phyloP scores from a whole-genome alignment of 2,113 vertebrate genomes.

The Pundamilia nyererei region DNA sequence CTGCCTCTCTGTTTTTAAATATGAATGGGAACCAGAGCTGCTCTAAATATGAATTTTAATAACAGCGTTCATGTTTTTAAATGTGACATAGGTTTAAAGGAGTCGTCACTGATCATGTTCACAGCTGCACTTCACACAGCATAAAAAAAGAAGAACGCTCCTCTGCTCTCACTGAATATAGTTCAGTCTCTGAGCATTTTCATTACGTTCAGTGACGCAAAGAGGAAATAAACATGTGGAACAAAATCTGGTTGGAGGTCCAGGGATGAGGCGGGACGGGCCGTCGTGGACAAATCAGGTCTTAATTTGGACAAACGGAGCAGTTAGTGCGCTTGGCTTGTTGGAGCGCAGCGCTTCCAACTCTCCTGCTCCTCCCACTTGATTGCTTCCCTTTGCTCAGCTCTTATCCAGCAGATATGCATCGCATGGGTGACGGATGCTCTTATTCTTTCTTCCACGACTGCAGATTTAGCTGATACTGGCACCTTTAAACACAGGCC shows the following conservation, averaged over 20 bases:
- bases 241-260: not conserved
- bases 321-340: not conserved
- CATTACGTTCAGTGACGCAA: not conserved
- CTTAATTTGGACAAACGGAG: not conserved
- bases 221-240: not conserved
- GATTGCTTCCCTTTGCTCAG: not conserved
- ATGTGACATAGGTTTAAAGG: not conserved
- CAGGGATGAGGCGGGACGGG: not conserved
- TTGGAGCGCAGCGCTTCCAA: not conserved
- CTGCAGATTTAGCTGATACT: conserved; percentile 16
- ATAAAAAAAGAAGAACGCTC: not conserved
- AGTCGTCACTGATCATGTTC: not conserved
- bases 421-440: not conserved
- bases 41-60: not conserved
- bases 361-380: not conserved
- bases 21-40: not conserved
- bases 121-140: not conserved
- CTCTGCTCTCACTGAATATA: not conserved
- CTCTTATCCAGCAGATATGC: not conserved
- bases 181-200: not conserved
- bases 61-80: not conserved
- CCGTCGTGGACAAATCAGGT: not conserved
- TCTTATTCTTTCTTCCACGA: not conserved
- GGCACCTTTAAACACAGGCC: conserved; percentile 17
- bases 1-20: not conserved